Percentiles rank a stretch among this genome's conserved stretches.
phyloP scores from a whole-genome alignment of 2,888 invertebrate species.

The Drosophila falleni region DNA sequence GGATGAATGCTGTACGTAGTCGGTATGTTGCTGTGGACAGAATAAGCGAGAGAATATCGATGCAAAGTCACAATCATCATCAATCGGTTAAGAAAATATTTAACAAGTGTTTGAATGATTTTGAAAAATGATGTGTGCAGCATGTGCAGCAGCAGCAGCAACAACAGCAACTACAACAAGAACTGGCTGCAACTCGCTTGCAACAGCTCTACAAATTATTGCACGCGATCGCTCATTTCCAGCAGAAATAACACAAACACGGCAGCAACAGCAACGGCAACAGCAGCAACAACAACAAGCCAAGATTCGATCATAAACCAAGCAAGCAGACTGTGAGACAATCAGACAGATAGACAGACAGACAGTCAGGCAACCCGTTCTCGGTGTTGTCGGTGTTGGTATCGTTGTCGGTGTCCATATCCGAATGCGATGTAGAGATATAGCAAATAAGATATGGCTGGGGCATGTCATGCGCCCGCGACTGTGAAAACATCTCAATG shows the following conservation, averaged over 20 bases:
- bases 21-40: slow-evolving; percentile 13
- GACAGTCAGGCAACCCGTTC: slow-evolving; percentile 44
- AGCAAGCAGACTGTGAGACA: slow-evolving; percentile 24
- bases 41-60: slow-evolving; percentile 22
- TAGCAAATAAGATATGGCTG: slow-evolving; percentile 77
- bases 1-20: slow-evolving; percentile 36
- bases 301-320: slow-evolving; percentile 53
- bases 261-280: slow-evolving; percentile 54
- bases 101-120: slow-evolving; percentile 84
- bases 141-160: slow-evolving; percentile 50
- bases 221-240: slow-evolving; percentile 80
- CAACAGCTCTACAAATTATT: slow-evolving; percentile 75
- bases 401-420: slow-evolving; percentile 49
- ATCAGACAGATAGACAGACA: slow-evolving; percentile 23
- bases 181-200: slow-evolving; percentile 14
- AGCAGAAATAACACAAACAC: slow-evolving; percentile 75
- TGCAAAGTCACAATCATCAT: slow-evolving; percentile 77
- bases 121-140: slow-evolving; percentile 84
- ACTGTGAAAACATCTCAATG: slow-evolving; percentile 82
- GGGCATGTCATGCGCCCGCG: slow-evolving; percentile 80
- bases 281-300: slow-evolving; percentile 23
- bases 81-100: slow-evolving; percentile 83
- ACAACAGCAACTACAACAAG: slow-evolving; percentile 11
- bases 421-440: slow-evolving; percentile 76
- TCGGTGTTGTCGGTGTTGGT: slow-evolving; percentile 26